Conservation (phyloP, 2,113 vertebrate genomes). For the Menura novaehollandiae region DNA sequence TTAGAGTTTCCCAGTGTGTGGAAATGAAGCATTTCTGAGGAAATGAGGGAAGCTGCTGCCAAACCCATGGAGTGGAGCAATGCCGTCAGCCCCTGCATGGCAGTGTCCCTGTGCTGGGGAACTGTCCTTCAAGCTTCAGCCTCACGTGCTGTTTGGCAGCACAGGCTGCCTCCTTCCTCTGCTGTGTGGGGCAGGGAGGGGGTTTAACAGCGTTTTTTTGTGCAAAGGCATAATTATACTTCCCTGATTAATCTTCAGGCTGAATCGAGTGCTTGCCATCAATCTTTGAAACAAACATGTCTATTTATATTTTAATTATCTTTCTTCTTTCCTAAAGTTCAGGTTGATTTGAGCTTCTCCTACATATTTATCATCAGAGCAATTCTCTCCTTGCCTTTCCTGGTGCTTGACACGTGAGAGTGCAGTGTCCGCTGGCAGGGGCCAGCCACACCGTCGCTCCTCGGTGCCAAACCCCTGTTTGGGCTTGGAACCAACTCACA, state of each 20-base stretch:
- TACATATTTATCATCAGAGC: slow-evolving; percentile 57
- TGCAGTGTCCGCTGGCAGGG: rapidly evolving
- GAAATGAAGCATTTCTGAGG: background rate
- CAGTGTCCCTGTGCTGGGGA: rapidly evolving
- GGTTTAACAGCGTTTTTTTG: background rate
- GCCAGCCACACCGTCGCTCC: rapidly evolving
- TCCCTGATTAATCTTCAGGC: slow-evolving; percentile 74
- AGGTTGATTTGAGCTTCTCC: slow-evolving; percentile 69
- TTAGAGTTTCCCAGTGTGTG: background rate
- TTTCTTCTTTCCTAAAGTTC: slow-evolving; percentile 65
- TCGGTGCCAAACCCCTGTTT: rapidly evolving
- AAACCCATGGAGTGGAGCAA: background rate
- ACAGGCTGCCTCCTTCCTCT: background rate
- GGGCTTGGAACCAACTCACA: rapidly evolving
- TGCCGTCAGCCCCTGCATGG: background rate
- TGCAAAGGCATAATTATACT: slow-evolving; percentile 63
- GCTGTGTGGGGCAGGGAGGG: background rate
- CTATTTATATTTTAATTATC: slow-evolving; percentile 77
- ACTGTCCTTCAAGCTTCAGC: background rate
- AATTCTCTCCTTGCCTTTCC: background rate
- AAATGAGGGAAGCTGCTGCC: background rate
- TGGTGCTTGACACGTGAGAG: background rate
- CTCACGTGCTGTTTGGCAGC: rapidly evolving
- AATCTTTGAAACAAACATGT: slow-evolving; percentile 76
- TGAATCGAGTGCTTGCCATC: slow-evolving; percentile 60